Evolutionary conservation across 2,113 vertebrate genomes (phyloP), one percentile per base, ranked within the genome.

Genomic region (Capreolus pygargus): DNA sequence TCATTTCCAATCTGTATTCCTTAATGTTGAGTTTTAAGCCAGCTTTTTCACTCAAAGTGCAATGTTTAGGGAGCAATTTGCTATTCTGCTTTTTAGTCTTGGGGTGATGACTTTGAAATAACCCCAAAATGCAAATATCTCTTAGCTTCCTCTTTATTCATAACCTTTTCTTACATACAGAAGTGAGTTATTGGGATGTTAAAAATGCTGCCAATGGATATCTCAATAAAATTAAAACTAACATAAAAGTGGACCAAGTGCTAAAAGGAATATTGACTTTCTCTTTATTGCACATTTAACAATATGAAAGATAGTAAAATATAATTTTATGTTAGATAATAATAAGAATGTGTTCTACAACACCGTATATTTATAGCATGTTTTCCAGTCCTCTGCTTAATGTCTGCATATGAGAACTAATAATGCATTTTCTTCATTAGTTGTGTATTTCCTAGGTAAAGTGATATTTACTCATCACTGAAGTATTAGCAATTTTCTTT

Each of bases 201-300:
- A 92, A 97, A 93, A 95, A 28, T 50, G 52, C 58, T 92, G 36
- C n/a, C 10, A 2, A 88, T 97, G 81, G 92, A 87, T 97, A 97
- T 94, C 96, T 97, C 94, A 96, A 96, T 97, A 97, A 97, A 98
- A 96, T 97, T 96, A 97, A 93, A 95, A 96, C 55, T 93, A 93
- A 74, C 90, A 95, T 97, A 96, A 97, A 98, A 94, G 74, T 93
- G 90, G 64, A 92, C 93, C 83, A 89, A 95, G 74, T 97, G 87
- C 58, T 96, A 96, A 97, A 97, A 92, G 57, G 70, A 95, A 97
- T 96, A 97, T 95, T 90, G 97, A 92, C 87, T 97, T 98, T 95
- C 74, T 90, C 76, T 95, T 97, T 95, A 98, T 95, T 96, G 74
- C 79, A 92, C 90, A 87, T 94, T 96, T 95, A 95, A 97, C 92